Conservation (phyloP, 2,797 vertebrate genomes). For the Dendrocincla fuliginosa region DNA sequence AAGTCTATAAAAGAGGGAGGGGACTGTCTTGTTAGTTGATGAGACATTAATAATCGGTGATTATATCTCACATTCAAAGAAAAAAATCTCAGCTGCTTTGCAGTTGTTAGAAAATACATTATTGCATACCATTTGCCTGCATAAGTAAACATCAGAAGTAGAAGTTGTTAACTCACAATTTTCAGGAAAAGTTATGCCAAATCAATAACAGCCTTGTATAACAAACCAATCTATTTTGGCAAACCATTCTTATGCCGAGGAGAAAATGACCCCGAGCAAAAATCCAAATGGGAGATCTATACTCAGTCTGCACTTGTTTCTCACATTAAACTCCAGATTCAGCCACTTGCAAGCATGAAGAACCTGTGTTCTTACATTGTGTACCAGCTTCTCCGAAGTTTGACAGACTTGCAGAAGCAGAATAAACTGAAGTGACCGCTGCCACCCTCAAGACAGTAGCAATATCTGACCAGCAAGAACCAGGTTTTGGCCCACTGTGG, state of each 20-base stretch:
- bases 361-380: not conserved
- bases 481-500: not conserved
- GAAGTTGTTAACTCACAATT: not conserved
- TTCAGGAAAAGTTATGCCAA: not conserved
- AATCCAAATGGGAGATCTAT: not conserved
- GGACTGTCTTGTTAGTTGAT: conserved; percentile 62
- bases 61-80: conserved; percentile 51
- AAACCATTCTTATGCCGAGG: not conserved
- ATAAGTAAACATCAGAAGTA: conserved; percentile 11
- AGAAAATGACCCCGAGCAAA: not conserved
- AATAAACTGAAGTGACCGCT: not conserved
- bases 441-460: not conserved
- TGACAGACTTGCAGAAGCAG: not conserved
- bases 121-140: not conserved
- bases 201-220: not conserved
- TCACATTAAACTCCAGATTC: not conserved
- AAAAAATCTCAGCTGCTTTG: conserved; percentile 30
- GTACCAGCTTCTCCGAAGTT: not conserved
- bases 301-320: not conserved
- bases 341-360: not conserved
- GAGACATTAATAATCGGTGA: conserved; percentile 65
- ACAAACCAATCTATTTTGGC: not conserved
- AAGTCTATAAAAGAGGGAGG: conserved; percentile 73
- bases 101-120: conserved; percentile 26
- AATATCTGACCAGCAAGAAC: not conserved